Percentiles rank a stretch among this genome's conserved stretches.
phyloP scores from a whole-genome alignment of 1,140 invertebrate species.

The Pogonomyrmex barbatus region DNA sequence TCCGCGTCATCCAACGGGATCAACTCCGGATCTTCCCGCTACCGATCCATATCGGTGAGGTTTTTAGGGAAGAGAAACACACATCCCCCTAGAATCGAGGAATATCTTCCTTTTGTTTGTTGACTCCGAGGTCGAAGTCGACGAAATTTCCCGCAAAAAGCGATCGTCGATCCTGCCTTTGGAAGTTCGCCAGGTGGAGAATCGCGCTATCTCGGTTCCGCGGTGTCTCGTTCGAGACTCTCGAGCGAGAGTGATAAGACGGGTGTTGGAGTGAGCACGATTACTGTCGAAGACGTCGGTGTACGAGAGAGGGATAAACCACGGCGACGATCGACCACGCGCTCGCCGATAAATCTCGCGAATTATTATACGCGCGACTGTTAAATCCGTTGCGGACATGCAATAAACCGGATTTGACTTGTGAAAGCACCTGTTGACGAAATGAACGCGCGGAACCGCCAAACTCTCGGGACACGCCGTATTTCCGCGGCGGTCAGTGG shows the following conservation, averaged over 20 bases:
- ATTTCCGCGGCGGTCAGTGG: background rate
- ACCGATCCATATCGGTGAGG: background rate
- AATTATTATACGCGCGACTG: constrained; percentile 12
- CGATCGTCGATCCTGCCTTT: background rate
- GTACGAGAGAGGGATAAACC: background rate
- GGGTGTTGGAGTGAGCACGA: background rate
- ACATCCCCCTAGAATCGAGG: no score
- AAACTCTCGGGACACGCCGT: background rate
- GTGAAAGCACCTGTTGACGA: constrained; percentile 25
- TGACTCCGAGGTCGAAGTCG: background rate
- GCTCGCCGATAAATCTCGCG: constrained; percentile 13
- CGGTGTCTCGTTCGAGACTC: constrained; percentile 13
- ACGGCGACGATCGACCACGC: background rate
- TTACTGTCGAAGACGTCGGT: background rate
- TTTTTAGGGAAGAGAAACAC: background rate
- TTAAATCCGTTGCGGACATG: constrained; percentile 1
- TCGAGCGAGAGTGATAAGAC: constrained; percentile 34
- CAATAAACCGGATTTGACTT: constrained; percentile 24
- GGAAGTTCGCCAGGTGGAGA: background rate
- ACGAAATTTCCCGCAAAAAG: background rate
- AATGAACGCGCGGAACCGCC: background rate
- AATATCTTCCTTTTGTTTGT: background rate
- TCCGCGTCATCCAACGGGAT: background rate
- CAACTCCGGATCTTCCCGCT: background rate
- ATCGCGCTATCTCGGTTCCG: background rate